Base-by-base conservation (phyloP, 2,888 invertebrate genomes). In the Agapostemon virescens region DNA sequence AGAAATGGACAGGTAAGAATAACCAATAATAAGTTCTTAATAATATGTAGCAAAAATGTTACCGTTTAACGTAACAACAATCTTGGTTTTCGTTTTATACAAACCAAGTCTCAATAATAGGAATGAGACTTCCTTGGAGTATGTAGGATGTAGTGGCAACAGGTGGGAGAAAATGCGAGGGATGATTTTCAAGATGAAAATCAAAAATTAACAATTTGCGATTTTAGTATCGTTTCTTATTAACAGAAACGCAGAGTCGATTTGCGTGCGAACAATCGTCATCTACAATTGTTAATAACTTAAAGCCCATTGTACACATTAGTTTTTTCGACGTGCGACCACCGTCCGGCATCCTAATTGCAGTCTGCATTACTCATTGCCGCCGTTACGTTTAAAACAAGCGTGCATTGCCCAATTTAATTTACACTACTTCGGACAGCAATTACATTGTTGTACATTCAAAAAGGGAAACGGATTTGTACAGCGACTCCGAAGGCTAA, bases 1-100 rank as follows among this genome's bases (percentile, higher is more conserved):
- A 90, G 92, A 82, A 93, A 93, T 87, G 93, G 93, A 85, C 93
- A 93, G 90, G 93, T 93, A 86, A 90, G 91, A n/a, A 13, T 2
- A 23, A 11, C 64, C 55, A 7, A 52, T 7, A n/a, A 38, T n/a
- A 9, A 13, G 7, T 45, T 49, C n/a, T 40, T n/a, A 49, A n/a
- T 49, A 49, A 33, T 68, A 30, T n/a, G 13, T 30, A 20, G 67
- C 13, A 55, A 20, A 61, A 36, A 36, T 13, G 63, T 36, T 23
- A 52, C 23, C 23, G 52, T 52, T 11, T 11, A 52, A 36, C 3
- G 4, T 4, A 0, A 20, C 30, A 33, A 20, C 11, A 33, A 20
- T 20, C 30, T 63, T 36, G 13, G 11, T 36, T n/a, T n/a, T 61
- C 11, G 26, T 9, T 9, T 20, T 30, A 61, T 30, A 9, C 61